Conservation (phyloP, 2,888 invertebrate genomes). For the Sthenelais limicola region DNA sequence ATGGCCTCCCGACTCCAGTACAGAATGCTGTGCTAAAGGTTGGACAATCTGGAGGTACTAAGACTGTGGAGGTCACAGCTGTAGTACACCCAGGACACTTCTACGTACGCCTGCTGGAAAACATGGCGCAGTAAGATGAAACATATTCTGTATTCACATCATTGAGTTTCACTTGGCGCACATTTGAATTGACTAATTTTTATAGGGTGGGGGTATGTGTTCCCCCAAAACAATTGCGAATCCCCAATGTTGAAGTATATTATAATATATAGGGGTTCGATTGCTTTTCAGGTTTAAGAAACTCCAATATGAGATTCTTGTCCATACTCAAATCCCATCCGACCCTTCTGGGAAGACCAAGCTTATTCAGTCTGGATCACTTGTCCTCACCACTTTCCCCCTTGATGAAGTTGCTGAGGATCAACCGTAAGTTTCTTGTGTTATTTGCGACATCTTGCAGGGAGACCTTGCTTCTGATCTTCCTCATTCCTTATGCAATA, state of each 20-base stretch:
- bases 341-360: background rate
- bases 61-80: conserved; percentile 29
- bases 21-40: background rate
- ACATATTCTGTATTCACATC: no score
- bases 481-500: no score
- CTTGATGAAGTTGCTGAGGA: conserved; percentile 32
- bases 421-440: conserved; percentile 9
- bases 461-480: no score
- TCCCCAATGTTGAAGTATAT: no score
- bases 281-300: conserved; percentile 4
- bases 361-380: conserved; percentile 38
- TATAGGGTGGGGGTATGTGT: no score
- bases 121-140: background rate
- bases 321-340: background rate
- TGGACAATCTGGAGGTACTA: background rate
- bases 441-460: no score
- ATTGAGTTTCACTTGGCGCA: no score
- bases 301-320: background rate
- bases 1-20: conserved; percentile 4
- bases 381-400: conserved; percentile 45
- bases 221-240: no score
- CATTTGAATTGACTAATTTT: no score
- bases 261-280: no score
- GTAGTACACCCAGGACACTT: conserved; percentile 33
- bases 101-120: conserved; percentile 18